Conservation (phyloP, 2,888 invertebrate genomes). For the Sinotaia quadrata region DNA sequence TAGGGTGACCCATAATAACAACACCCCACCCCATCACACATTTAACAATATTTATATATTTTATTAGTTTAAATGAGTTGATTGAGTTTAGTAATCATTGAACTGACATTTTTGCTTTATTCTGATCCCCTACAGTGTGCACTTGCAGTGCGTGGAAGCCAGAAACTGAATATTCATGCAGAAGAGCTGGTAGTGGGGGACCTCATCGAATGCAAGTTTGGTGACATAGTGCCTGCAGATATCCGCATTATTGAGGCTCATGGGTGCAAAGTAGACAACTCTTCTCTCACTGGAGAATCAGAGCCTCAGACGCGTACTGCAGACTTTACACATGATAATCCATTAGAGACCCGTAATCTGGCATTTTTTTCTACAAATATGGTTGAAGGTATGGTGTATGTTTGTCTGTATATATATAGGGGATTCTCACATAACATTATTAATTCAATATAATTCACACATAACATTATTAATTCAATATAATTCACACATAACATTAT, state of each 20-base stretch:
- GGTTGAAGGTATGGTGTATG: conserved; percentile 78
- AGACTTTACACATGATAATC: conserved; percentile 80
- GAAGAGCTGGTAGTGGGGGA: conserved; percentile 95
- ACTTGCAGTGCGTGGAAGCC: conserved; percentile 78
- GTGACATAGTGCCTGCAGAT: conserved; percentile 98
- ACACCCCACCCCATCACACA: no score
- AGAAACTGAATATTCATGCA: conserved; percentile 74
- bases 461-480: no score
- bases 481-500: no score
- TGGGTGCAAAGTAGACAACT: conserved; percentile 90
- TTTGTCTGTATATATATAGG: not conserved
- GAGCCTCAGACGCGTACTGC: conserved; percentile 78
- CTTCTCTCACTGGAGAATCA: conserved; percentile 85
- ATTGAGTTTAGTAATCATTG: no score
- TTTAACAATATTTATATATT: no score
- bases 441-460: no score
- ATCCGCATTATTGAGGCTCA: conserved; percentile 94
- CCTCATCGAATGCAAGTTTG: conserved; percentile 98
- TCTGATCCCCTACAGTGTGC: conserved; percentile 66
- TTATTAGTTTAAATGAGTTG: no score
- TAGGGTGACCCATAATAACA: no score
- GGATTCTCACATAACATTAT: not conserved
- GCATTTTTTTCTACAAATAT: conserved; percentile 87
- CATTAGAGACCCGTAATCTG: conserved; percentile 84
- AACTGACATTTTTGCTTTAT: not conserved